Evolutionary conservation across 2,113 vertebrate genomes (phyloP), one percentile per base, ranked within the genome.

Genomic region (Passer montanus): DNA sequence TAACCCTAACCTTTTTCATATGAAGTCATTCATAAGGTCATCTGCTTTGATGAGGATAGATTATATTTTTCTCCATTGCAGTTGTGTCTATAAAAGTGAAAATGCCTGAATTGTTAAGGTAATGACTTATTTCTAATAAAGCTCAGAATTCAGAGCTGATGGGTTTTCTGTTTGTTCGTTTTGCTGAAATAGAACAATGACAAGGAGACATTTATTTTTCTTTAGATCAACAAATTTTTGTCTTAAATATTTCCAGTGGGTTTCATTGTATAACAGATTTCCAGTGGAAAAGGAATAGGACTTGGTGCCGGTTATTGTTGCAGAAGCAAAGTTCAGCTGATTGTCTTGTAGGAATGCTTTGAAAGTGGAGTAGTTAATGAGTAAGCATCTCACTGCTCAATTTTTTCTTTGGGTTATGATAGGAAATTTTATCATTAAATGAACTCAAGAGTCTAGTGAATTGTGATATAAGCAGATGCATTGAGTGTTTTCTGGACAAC

Each of bases 41-140:
- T 31, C 50, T 59, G 12, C 47, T 62, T 86, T 0, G 0, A 10
- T 66, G 37, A 87, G 30, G 26, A 15, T 43, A 31, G 41, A 11
- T 52, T 14, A 14, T 39, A 15, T 31, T 67, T 78, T 79, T 55
- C 21, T 70, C 76, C n/a, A 5, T 16, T 85, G 22, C 31, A 83
- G 7, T n/a, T 73, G 6, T 56, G 19, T 74, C 73, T 58, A 0
- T 62, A 2, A 60, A 70, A 78, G 31, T 66, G 31, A 89, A 41
- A 83, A 62, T 58, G 20, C 21, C 24, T 15, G 55, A 60, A 21
- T n/a, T 74, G 17, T 66, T 66, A 8, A 64, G 69, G 10, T 50
- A 74, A 46, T 60, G 5, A 47, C 23, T 72, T 17, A 13, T 10
- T 76, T 85, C 10, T 63, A 44, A 15, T 63, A 63, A 62, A 72